A percentile compares a stretch with the other conserved stretches of the same genome.
These are phyloP conservation scores for Lasioglossum vierecki DNA, from an alignment of 2,888 invertebrate genomes.

Conservation along the genomic window DNA sequence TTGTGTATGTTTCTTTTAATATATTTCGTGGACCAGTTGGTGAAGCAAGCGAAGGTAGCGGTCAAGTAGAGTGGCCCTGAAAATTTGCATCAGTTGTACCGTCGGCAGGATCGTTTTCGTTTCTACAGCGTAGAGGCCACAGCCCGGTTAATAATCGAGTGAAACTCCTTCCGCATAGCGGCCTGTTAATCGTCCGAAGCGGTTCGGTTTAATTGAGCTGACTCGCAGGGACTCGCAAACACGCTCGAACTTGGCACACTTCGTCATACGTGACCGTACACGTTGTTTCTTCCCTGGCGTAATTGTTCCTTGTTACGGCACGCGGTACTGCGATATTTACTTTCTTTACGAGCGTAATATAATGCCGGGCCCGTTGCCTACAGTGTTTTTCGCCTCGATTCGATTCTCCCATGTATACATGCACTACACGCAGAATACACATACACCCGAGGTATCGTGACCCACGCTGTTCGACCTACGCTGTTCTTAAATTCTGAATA, in stretches of 20 bases:
- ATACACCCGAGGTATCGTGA: neutral
- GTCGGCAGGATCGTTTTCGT: neutral
- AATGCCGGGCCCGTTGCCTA: slow-evolving; percentile 41
- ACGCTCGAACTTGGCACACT: slow-evolving; percentile 56
- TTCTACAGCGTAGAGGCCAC: neutral
- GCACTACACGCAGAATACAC: neutral
- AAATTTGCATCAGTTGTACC: neutral
- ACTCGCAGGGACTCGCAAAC: neutral
- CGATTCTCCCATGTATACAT: neutral
- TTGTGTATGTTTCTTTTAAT: neutral
- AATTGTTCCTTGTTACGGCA: slow-evolving; percentile 60
- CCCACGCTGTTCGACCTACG: neutral
- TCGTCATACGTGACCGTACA: slow-evolving; percentile 36
- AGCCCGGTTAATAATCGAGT: neutral
- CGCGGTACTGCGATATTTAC: slow-evolving; percentile 57
- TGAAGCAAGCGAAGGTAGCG: neutral
- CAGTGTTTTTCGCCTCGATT: slow-evolving; percentile 55
- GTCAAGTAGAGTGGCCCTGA: neutral
- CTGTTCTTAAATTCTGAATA: neutral
- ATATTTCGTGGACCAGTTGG: neutral
- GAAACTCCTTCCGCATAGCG: slow-evolving; percentile 20
- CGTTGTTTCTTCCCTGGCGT: slow-evolving; percentile 37
- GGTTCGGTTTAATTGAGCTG: slow-evolving; percentile 3
- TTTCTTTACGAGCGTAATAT: slow-evolving; percentile 62
- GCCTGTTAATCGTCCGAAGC: slow-evolving; percentile 10